Evolutionary conservation across 2,113 vertebrate species (phyloP), one percentile per base, ranked within the genome.

Genomic region (Mesembrinibis cayennensis): DNA sequence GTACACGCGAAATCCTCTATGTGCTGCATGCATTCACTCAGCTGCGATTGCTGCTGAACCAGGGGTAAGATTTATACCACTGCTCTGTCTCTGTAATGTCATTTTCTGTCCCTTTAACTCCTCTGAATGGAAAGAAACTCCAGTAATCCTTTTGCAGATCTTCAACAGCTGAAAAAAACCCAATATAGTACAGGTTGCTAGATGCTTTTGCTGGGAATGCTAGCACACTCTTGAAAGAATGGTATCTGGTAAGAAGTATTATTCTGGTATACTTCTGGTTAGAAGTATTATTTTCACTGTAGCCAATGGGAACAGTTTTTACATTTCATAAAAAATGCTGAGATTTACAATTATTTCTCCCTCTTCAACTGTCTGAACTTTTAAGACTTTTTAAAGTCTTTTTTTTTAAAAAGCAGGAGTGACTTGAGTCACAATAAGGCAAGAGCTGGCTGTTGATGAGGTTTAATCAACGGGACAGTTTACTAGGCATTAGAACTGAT

Each of bases 1-100:
- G 4, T 23, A 19, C 6, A 0, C 12, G 6, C 2, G 18, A 67
- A 72, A 32, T 20, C 34, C 32, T 44, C 4, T 5, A 30, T 0
- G 1, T 8, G 11, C 36, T 14, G 59, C 44, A 27, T 25, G 40
- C 19, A 7, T 36, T 53, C 44, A 29, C 44, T 18, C 34, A 76
- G 49, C 55, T 30, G 13, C 1, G 2, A 23, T 21, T 2, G 0
- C 65, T 79, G n/a, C 34, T 66, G 50, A 66, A 32, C 29, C 52
- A 47, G 29, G 23, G 16, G n/a, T 8, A n/a, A 45, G 18, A 11
- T 34, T 40, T 29, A 21, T 16, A 7, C 10, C 50, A 44, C 13
- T 11, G 7, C 32, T 34, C 17, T 58, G n/a, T 4, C 55, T 27
- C 45, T 16, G 14, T 10, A 16, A 40, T 21, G 56, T 45, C 42